Evolutionary conservation across 2,797 vertebrate genomes (phyloP), one percentile per base, ranked within the genome.

Genomic region (Podarcis lilfordi): DNA sequence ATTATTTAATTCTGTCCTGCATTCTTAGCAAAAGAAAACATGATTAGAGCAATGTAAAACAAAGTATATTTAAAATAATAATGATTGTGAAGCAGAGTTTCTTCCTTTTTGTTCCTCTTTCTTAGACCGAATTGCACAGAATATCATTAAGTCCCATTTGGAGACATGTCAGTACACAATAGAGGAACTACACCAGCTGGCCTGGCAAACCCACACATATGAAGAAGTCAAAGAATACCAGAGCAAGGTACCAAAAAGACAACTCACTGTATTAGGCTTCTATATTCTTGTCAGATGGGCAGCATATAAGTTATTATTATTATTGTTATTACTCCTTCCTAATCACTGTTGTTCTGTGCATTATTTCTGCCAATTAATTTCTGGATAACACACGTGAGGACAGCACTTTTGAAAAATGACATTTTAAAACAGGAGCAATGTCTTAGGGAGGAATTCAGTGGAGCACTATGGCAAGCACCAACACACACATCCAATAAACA

Each of bases 141-240:
- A 99, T 97, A 99, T 99, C 96, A 99, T 99, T 95, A 99, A 99
- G 96, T 99, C 99, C 89, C 99, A 99, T 95, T 96, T 99, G 98
- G 99, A 99, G 97, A 99, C 99, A 0, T 99, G 99, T 97, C 99
- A 99, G 89, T 99, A 99, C 96, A 99, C 99, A 75, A 97, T 98
- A 90, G 99, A 99, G 80, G 99, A 99, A 95, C 97, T 99, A 29
- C 99, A 99, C 96, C 98, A 99, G 96, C 97, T 99, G 83, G 98
- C 98, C 0, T 99, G 99, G 99, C 99, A 99, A 96, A 99, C 98
- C 15, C 98, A 99, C 95, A 98, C 98, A 45, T 99, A 99, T 2
- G 99, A 99, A 95, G 99, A 99, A 96, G 98, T 99, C 93, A 99
- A 99, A 95, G 97, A 98, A 91, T 99, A 99, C 97, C 99, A 99